phyloP scores from a whole-genome alignment of 1,140 invertebrate genomes.

The Lepidotrigona ventralis region DNA sequence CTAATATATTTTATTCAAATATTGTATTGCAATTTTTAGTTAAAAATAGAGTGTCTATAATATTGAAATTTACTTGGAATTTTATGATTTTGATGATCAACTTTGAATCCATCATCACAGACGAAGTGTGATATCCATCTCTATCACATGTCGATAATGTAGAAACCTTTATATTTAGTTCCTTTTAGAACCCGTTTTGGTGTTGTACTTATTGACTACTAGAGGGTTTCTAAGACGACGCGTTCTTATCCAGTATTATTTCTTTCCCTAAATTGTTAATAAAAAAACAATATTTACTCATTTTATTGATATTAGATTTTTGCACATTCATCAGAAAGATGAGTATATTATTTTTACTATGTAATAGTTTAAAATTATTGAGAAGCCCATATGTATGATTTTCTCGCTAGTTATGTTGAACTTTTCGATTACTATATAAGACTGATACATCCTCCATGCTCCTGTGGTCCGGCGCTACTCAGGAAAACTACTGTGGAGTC shows the following conservation, averaged over 20 bases:
- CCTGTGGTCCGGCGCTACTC: slow-evolving; percentile 64
- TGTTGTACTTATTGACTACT: neutral
- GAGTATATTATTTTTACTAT: neutral
- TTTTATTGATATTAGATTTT: neutral
- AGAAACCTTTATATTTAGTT: neutral
- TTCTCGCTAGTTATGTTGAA: slow-evolving; percentile 46
- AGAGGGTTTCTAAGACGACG: slow-evolving; percentile 2
- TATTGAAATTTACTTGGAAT: too few species aligned
- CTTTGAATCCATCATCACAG: too few species aligned
- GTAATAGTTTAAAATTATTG: too few species aligned
- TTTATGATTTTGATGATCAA: neutral
- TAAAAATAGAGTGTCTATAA: too few species aligned
- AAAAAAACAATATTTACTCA: neutral
- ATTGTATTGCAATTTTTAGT: neutral
- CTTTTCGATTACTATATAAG: slow-evolving; percentile 51
- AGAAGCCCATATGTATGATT: neutral
- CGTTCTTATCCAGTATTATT: neutral
- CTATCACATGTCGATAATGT: neutral
- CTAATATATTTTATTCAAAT: neutral
- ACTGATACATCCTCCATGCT: rapidly evolving
- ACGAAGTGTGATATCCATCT: too few species aligned
- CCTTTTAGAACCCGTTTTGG: neutral
- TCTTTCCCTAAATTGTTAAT: neutral
- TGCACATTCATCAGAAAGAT: neutral
- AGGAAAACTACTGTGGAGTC: slow-evolving; percentile 4